phyloP scores from a whole-genome alignment of 2,113 vertebrate species.

The Aegithalos caudatus region DNA sequence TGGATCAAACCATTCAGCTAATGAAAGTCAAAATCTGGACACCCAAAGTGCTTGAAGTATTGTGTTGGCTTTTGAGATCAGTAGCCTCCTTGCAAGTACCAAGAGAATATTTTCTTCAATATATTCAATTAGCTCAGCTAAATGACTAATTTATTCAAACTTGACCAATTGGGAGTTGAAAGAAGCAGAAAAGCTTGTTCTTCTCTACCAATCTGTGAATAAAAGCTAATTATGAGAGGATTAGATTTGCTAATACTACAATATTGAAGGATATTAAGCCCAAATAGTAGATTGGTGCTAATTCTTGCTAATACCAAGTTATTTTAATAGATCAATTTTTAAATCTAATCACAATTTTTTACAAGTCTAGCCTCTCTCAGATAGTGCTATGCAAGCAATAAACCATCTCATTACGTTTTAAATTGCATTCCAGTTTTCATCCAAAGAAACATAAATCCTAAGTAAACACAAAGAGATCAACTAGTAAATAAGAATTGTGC shows the following conservation, averaged over 20 bases:
- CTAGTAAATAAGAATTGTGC: slow-evolving; percentile 28
- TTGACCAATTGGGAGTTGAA: slow-evolving; percentile 43
- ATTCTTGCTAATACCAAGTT: not conserved
- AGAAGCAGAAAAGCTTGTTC: slow-evolving; percentile 40
- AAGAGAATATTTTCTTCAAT: slow-evolving; percentile 31
- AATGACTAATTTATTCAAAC: slow-evolving; percentile 54
- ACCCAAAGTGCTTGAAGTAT: not conserved
- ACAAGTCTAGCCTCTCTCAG: not conserved
- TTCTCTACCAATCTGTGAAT: slow-evolving; percentile 37
- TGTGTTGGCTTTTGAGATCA: slow-evolving; percentile 2
- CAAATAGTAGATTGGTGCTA: slow-evolving; percentile 3
- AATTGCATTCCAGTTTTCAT: not conserved
- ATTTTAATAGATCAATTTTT: not conserved
- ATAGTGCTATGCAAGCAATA: not conserved
- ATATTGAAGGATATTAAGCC: slow-evolving; percentile 11
- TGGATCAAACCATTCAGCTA: not conserved
- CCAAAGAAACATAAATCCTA: not conserved
- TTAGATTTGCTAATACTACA: slow-evolving; percentile 38
- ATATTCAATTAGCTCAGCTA: slow-evolving; percentile 50
- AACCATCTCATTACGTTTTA: not conserved
- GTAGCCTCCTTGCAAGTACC: not conserved
- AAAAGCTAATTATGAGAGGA: slow-evolving; percentile 56
- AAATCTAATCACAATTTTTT: not conserved
- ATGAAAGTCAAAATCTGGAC: not conserved
- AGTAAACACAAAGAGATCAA: slow-evolving; percentile 36